These are phyloP conservation scores for Lutraria lutraria DNA, from an alignment of 2,888 invertebrate genomes.

Conservation along the genomic window DNA sequence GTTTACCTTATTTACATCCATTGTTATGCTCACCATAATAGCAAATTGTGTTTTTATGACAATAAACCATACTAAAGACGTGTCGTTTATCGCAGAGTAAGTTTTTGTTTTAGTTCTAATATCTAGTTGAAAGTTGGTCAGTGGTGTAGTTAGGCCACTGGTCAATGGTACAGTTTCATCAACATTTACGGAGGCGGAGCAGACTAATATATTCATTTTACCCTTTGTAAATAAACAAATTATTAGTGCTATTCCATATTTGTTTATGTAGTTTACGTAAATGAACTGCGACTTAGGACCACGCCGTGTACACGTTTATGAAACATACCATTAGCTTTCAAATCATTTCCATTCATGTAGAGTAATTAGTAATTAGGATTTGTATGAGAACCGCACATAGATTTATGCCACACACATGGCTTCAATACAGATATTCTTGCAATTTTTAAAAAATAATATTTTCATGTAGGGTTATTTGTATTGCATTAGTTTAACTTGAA, in stretches of 20 bases:
- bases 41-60: conserved; percentile 99
- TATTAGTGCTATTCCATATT: too few species aligned
- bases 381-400: background rate
- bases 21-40: conserved; percentile 99
- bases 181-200: too few species aligned
- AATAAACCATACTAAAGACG: conserved; percentile 58
- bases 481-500: too few species aligned
- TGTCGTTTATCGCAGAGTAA: conserved; percentile 57
- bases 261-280: too few species aligned
- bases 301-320: background rate
- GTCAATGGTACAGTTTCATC: too few species aligned
- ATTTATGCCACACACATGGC: background rate
- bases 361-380: background rate
- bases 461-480: too few species aligned
- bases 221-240: too few species aligned
- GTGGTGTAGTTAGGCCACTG: too few species aligned
- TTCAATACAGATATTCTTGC: background rate
- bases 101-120: conserved; percentile 26
- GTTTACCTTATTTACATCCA: conserved; percentile 94
- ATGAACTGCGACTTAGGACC: too few species aligned
- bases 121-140: background rate
- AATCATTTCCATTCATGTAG: background rate
- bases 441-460: too few species aligned
- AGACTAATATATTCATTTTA: too few species aligned
- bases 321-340: background rate